Evolutionary conservation across 2,797 vertebrate species (phyloP), one percentile per base, ranked within the genome.

Genomic region (Tokudaia muenninki): DNA sequence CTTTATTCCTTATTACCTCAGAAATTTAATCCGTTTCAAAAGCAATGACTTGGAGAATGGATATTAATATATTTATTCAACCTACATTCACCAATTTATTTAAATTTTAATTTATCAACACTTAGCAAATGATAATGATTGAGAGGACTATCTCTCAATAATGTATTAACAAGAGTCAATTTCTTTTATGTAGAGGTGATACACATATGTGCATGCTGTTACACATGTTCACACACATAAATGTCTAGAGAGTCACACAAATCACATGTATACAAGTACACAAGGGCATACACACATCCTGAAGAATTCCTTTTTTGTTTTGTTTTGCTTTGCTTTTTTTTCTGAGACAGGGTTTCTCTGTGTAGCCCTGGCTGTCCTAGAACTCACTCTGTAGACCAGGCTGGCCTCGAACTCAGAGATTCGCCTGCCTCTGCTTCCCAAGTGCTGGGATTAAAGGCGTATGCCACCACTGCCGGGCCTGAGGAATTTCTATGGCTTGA

Each of bases 71-170:
- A 70, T 91, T 50, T 92, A 87, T 95, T 87, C 50, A 44, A 91
- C 95, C 63, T 91, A 52, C 47, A 93, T 72, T 94, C 22, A 14
- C 74, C 97, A 63, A 95, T 95, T 98, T 96, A 83, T 93, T 75
- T 94, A 78, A 95, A 84, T 97, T 95, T 95, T 83, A 79, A 22
- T 78, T 75, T 96, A 95, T 91, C 91, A 87, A 79, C 93, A 93
- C 52, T 90, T 95, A 96, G 84, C 70, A 93, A 95, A 93, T 95
- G 96, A 87, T 44, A 94, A 88, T 94, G 91, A 91, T 0, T 3
- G 84, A 90, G 92, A 95, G 89, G n/a, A 95, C 41, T 94, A 70
- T 34, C 67, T 31, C 67, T 94, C 95, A 67, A 57, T 63, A 77
- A 97, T 95, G 97, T 65, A 65, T 4, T 55, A 95, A 90, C 55